Conservation (phyloP, 2,797 vertebrate species). For the Sebastes wilsoni region DNA sequence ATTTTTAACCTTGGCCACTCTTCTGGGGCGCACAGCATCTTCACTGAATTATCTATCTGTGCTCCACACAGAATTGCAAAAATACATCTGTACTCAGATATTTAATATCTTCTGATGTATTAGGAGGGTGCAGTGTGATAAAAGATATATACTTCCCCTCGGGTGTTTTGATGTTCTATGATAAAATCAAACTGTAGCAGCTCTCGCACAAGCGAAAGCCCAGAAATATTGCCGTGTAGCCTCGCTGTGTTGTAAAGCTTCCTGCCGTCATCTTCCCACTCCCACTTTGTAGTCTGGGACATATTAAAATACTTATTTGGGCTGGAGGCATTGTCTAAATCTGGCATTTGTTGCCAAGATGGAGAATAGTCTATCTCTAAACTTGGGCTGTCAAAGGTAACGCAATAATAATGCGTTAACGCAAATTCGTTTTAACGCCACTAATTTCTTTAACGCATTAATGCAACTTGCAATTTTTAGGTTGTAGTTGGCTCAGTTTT, state of each 20-base stretch:
- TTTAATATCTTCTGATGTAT: slow-evolving; percentile 47
- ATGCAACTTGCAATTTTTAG: not conserved
- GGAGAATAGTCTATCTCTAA: slow-evolving; percentile 8
- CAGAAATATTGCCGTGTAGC: slow-evolving; percentile 10
- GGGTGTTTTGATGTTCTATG: slow-evolving; percentile 49
- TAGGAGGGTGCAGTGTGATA: slow-evolving; percentile 15
- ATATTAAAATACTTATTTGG: slow-evolving; percentile 47
- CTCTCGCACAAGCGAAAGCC: slow-evolving; percentile 24
- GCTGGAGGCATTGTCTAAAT: slow-evolving; percentile 46
- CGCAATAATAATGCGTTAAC: not conserved
- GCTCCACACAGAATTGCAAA: slow-evolving; percentile 23
- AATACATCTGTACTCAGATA: slow-evolving; percentile 7
- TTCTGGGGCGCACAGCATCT: not conserved
- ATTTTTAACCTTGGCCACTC: slow-evolving; percentile 18
- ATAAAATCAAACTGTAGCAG: slow-evolving; percentile 37
- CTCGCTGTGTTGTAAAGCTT: slow-evolving; percentile 19
- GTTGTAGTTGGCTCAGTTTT: not conserved
- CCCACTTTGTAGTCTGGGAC: slow-evolving; percentile 34
- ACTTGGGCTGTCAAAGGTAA: accelerated
- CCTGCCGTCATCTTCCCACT: slow-evolving; percentile 29
- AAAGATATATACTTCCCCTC: slow-evolving; percentile 41
- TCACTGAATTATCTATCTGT: slow-evolving; percentile 23
- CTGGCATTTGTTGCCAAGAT: slow-evolving; percentile 24
- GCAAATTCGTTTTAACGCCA: not conserved
- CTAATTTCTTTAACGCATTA: not conserved